Percentiles rank a stretch among this genome's conserved stretches.
Evolutionary conservation across 2,797 vertebrate genomes (phyloP).

Genomic region (Cossypha dichroa): DNA sequence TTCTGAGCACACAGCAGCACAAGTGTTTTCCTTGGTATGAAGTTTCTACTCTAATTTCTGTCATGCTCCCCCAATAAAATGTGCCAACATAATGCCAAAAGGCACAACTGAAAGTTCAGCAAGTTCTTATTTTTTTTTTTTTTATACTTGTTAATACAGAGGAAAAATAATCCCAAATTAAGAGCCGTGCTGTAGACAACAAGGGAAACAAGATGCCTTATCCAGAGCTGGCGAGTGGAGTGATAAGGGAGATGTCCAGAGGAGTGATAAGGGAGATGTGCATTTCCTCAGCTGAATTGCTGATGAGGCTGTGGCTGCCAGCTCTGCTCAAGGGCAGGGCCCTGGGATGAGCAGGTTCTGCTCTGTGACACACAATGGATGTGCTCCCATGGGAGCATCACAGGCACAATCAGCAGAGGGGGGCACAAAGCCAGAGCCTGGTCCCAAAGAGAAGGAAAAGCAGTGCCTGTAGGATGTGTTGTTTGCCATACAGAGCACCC

Average conservation of each 20-base stretch:
- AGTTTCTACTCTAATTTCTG: not conserved
- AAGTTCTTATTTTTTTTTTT: not conserved
- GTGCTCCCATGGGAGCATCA: not conserved
- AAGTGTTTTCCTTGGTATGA: not conserved
- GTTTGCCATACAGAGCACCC: not conserved
- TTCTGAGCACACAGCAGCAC: not conserved
- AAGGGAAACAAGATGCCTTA: not conserved
- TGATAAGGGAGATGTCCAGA: slow-evolving; percentile 12
- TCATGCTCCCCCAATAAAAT: not conserved
- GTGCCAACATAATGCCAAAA: not conserved
- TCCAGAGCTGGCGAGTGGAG: not conserved
- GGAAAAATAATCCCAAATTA: not conserved
- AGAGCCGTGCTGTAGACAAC: not conserved
- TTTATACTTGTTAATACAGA: not conserved
- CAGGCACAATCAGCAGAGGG: not conserved
- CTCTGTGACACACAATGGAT: not conserved
- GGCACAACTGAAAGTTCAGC: not conserved
- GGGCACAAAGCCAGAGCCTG: not conserved
- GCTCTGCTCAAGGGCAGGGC: not conserved
- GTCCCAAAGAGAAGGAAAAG: not conserved
- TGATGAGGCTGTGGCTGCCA: not conserved
- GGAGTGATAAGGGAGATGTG: not conserved
- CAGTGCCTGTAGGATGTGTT: not conserved
- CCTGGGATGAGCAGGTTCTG: not conserved
- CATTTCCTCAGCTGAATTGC: not conserved